Base-by-base conservation (phyloP, 2,888 invertebrate species). In the Mesochorus sp. region DNA sequence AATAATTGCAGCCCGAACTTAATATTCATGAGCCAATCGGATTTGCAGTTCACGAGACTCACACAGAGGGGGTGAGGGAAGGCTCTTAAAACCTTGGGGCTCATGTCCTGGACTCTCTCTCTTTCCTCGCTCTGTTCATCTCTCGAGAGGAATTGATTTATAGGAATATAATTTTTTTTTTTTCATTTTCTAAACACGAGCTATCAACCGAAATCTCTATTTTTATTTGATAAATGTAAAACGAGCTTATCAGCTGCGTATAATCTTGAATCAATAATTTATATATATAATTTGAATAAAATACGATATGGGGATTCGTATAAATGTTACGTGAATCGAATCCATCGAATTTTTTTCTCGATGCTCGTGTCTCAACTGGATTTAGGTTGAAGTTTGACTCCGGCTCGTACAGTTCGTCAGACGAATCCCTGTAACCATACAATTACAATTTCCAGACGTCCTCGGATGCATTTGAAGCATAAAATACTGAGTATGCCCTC, bases 11-110 rank as follows among this genome's bases (percentile, higher is more conserved):
- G 88, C 85, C 86, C 88, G 89, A 89, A 90, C 90, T 90, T 90
- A 90, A 91, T 91, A 91, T 91, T 91, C 90, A 90, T 91, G 90
- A 91, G 90, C 90, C 90, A 91, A 91, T 91, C 90, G 89, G 89
- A 91, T 90, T 89, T 88, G 88, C 88, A 85, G 87, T 87, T 84
- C 85, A 84, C 85, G 87, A 88, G 88, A 88, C 87, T 81, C 83
- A 62, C 76, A 53, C 42, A 62, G 42, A 55, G 34, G 51, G 42
- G 24, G 37, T 39, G 67, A 68, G 64, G 37, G 44, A 55, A 62
- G 68, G 51, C 39, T 59, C 19, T 72, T 66, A 59, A 74, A 70
- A 64, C 68, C 64, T 62, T 59, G 51, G 47, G 71, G 64, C 51
- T 74, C 64, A 44, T 68, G 57, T 67, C 44, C 42, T 67, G 53